Conservation (phyloP, 1,140 invertebrate genomes). For the Drosophila willistoni region DNA sequence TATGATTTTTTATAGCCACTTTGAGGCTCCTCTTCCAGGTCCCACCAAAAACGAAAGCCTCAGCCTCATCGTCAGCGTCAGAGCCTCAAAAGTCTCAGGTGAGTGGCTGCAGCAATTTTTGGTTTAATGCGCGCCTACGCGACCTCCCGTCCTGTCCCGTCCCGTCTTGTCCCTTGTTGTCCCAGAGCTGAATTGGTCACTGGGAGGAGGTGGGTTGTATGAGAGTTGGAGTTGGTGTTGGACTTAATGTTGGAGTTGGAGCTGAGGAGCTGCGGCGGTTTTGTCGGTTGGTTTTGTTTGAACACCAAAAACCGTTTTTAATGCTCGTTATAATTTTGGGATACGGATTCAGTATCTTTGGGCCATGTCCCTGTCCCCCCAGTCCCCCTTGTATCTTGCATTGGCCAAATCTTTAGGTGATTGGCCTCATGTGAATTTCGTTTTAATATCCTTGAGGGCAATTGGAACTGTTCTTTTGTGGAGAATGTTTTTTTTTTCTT, state of each 20-base stretch:
- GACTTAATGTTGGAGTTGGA: not conserved
- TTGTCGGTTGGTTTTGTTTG: conserved; percentile 59
- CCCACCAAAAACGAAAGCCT: conserved; percentile 13
- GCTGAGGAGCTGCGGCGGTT: not conserved
- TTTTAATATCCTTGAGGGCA: conserved; percentile 65
- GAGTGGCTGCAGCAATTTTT: conserved; percentile 28
- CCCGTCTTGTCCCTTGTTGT: too few relatives aligned
- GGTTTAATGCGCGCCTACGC: conserved; percentile 37
- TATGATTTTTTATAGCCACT: conserved; percentile 79
- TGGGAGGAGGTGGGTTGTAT: conserved; percentile 2
- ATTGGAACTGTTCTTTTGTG: conserved; percentile 49
- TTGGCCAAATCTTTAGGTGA: conserved; percentile 42
- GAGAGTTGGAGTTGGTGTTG: not conserved
- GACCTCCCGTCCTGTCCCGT: conserved; percentile 15
- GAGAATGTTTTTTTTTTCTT: not conserved
- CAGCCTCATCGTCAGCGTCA: too few relatives aligned
- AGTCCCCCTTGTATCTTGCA: conserved; percentile 9
- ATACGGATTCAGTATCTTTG: conserved; percentile 22
- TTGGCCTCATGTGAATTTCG: conserved; percentile 56
- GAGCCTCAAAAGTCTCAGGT: conserved; percentile 17
- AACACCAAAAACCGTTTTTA: conserved; percentile 62
- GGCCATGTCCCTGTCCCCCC: conserved; percentile 14
- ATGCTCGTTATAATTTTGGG: conserved; percentile 74
- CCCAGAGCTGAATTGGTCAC: not conserved
- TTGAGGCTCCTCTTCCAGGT: conserved; percentile 46